Percentiles rank a stretch among this genome's conserved stretches.
Conservation (phyloP, 1,140 invertebrate genomes). For the Varroa destructor region DNA sequence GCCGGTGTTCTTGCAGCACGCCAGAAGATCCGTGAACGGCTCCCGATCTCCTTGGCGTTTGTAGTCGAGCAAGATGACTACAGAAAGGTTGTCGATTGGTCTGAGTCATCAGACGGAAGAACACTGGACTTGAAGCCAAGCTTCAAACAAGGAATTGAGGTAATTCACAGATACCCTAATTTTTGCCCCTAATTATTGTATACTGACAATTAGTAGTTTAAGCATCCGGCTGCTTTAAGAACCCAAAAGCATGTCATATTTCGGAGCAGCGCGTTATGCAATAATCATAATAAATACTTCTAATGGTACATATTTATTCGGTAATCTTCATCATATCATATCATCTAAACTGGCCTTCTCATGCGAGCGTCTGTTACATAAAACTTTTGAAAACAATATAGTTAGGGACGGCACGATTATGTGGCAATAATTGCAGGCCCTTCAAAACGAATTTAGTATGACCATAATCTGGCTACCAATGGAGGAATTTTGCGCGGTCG, state of each 20-base stretch:
- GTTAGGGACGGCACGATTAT: not conserved
- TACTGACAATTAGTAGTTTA: not conserved
- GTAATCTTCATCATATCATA: not conserved
- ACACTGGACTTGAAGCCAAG: not conserved
- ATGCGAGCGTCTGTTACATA: not conserved
- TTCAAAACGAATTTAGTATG: constrained; percentile 2
- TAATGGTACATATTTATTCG: not conserved
- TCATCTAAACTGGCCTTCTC: not conserved
- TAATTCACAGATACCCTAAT: not conserved
- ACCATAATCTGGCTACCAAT: constrained; percentile 1
- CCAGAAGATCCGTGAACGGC: constrained; percentile 65
- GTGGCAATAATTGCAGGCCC: not conserved
- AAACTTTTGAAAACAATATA: not conserved
- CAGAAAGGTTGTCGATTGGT: not conserved
- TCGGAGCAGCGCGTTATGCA: no score
- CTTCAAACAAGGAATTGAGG: not conserved
- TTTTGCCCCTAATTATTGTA: not conserved
- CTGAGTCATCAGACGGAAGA: not conserved
- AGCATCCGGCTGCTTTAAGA: no score
- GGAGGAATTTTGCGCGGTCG: not conserved
- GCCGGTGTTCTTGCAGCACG: constrained; percentile 77
- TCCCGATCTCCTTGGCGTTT: constrained; percentile 78
- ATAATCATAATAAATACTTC: no score
- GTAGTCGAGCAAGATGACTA: not conserved
- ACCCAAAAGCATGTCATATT: no score